Evolutionary conservation across 2,797 vertebrate species (phyloP), one percentile per base, ranked within the genome.

Genomic region (Phrynocephalus guinanensis): DNA sequence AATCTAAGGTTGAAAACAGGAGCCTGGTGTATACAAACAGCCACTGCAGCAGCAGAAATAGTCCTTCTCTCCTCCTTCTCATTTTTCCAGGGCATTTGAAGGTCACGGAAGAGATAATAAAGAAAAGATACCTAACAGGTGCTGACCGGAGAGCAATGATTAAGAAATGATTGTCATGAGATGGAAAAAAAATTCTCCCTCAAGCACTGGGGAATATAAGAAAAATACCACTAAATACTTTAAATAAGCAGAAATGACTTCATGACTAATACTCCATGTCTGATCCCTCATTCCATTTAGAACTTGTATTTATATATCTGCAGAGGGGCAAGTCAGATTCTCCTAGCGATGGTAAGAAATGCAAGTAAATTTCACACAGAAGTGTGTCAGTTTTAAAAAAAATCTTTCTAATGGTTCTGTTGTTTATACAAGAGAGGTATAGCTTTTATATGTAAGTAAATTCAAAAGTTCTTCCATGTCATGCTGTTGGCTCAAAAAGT

Each of bases 21-120:
- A 60, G 22, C 0, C 0, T 60, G 2, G 1, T 2, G 56, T 0
- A 0, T 72, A 89, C 88, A 90, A 20, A 67, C 26, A 89, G 71
- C 88, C 30, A 52, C 66, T 73, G 44, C 90, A 79, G 79, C 89
- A 68, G 70, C 79, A 93, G 33, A 85, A 88, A 33, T 72, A 9
- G 0, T 91, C 26, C 90, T 60, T 86, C 85, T 30, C 86, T 92
- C 70, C 5, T 52, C 38, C 91, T 44, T 91, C 68, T 86, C 86
- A 28, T 92, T 63, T 50, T 87, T 91, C 8, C 48, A 93, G 75
- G 84, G 80, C 71, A 5, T 92, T 78, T 92, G 85, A 94, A 95
- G 90, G 90, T 95, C 88, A 94, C 86, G 92, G 80, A 81, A 1
- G 6, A 93, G 82, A 94, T 94, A 95, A 95, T 67, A 86, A 94